Evolutionary conservation across 2,797 vertebrate genomes (phyloP).

Genomic region (Microctenopoma lineatum): DNA sequence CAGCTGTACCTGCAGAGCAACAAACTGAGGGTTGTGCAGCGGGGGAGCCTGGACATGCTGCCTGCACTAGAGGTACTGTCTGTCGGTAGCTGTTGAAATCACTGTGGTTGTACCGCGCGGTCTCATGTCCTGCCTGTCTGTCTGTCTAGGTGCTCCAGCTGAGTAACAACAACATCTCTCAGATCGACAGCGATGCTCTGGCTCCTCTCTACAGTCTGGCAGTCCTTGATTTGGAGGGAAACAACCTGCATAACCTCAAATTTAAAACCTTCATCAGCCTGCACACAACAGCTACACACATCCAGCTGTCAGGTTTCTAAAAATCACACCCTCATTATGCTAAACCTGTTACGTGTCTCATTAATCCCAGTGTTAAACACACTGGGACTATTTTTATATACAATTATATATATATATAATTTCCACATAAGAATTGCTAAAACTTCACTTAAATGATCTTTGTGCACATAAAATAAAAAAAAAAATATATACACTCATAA

Average conservation of each 20-base stretch:
- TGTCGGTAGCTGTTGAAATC: not conserved
- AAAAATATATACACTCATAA: too few relatives aligned
- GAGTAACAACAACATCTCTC: slow-evolving; percentile 80
- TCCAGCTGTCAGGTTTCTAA: slow-evolving; percentile 76
- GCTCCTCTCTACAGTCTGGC: slow-evolving; percentile 76
- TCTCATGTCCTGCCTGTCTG: not conserved
- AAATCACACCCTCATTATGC: too few relatives aligned
- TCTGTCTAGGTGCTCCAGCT: slow-evolving; percentile 75
- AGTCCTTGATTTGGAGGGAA: slow-evolving; percentile 74
- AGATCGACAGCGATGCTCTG: slow-evolving; percentile 77
- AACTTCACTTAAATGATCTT: too few relatives aligned
- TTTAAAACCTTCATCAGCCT: slow-evolving; percentile 83
- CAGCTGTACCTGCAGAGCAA: slow-evolving; percentile 81
- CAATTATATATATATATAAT: too few relatives aligned
- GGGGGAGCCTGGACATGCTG: slow-evolving; percentile 78
- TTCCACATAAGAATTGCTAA: too few relatives aligned
- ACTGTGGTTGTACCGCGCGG: not conserved
- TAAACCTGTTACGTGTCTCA: not conserved
- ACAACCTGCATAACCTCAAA: slow-evolving; percentile 79
- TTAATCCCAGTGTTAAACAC: too few relatives aligned
- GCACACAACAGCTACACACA: slow-evolving; percentile 76
- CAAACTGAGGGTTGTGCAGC: slow-evolving; percentile 65
- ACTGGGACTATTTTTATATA: too few relatives aligned
- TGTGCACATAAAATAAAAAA: too few relatives aligned
- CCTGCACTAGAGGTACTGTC: slow-evolving; percentile 76